These are phyloP conservation scores for Metallyticus violacea DNA, from an alignment of 2,888 invertebrate species.

Conservation along the genomic window DNA sequence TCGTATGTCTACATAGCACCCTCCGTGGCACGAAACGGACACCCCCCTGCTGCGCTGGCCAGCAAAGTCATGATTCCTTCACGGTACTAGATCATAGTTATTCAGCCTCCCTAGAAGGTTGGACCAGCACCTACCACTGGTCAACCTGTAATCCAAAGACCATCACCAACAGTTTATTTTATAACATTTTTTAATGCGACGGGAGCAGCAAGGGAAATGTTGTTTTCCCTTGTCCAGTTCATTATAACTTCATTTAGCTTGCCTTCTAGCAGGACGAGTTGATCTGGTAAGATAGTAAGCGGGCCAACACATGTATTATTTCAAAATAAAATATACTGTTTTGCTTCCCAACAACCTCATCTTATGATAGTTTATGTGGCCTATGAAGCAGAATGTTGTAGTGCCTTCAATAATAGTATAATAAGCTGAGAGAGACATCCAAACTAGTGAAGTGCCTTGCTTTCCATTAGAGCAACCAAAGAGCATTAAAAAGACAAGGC, in stretches of 20 bases:
- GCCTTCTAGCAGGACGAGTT: neutral
- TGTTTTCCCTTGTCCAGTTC: neutral
- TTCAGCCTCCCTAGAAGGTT: neutral
- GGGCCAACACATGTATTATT: neutral
- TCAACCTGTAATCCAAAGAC: no score
- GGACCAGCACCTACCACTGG: no score
- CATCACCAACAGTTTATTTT: neutral
- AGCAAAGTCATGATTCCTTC: neutral
- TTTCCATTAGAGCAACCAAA: no score
- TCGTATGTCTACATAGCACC: conserved; percentile 8
- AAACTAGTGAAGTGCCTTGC: neutral
- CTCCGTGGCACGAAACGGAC: conserved; percentile 7
- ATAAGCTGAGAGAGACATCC: neutral
- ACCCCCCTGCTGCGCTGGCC: neutral
- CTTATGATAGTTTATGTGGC: neutral
- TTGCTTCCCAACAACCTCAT: neutral
- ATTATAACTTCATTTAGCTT: neutral
- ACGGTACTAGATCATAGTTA: neutral
- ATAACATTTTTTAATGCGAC: neutral
- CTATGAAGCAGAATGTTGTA: neutral
- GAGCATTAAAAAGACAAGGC: neutral
- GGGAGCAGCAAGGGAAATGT: neutral
- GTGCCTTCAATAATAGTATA: neutral
- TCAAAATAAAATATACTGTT: neutral
- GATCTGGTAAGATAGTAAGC: neutral